Evolutionary conservation across 1,140 invertebrate species (phyloP).

Genomic region (Gonioctena quinquepunctata): DNA sequence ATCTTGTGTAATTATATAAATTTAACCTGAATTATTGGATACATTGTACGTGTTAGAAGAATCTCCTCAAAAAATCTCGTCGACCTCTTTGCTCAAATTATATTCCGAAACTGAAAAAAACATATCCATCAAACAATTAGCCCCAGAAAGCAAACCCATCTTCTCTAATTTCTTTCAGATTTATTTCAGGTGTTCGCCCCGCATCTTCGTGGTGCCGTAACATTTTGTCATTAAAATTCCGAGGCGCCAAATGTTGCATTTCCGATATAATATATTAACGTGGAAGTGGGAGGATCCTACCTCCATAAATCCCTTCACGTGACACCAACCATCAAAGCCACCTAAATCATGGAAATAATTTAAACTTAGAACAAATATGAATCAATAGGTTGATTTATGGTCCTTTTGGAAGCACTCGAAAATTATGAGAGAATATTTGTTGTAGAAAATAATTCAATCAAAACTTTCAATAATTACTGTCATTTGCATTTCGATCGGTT

Average conservation of each 20-base stretch:
- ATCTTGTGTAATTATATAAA: too few species aligned
- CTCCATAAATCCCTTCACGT: conserved; percentile 42
- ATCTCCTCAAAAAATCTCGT: too few species aligned
- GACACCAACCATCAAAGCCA: conserved; percentile 34
- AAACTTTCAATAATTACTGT: too few species aligned
- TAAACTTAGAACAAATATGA: conserved; percentile 42
- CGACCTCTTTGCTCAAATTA: too few species aligned
- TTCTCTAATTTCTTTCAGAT: conserved; percentile 12
- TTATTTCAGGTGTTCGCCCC: conserved; percentile 15
- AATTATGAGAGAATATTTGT: too few species aligned
- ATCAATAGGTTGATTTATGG: too few species aligned
- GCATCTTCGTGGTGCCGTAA: conserved; percentile 26
- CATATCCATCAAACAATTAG: conserved; percentile 5
- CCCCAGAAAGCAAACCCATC: conserved; percentile 2
- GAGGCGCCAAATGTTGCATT: conserved; percentile 39
- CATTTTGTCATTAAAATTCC: conserved; percentile 48
- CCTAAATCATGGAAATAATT: conserved; percentile 42
- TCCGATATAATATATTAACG: conserved; percentile 42
- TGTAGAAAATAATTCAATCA: too few species aligned
- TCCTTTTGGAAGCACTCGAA: too few species aligned
- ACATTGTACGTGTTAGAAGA: too few species aligned
- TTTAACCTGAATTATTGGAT: too few species aligned
- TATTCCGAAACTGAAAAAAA: too few species aligned
- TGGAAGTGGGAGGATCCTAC: conserved; percentile 45
- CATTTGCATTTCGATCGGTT: too few species aligned